Percentiles rank a stretch among this genome's conserved stretches.
These are phyloP conservation scores for Polymixis flavicincta DNA, from an alignment of 2,888 invertebrate genomes.

Conservation along the genomic window DNA sequence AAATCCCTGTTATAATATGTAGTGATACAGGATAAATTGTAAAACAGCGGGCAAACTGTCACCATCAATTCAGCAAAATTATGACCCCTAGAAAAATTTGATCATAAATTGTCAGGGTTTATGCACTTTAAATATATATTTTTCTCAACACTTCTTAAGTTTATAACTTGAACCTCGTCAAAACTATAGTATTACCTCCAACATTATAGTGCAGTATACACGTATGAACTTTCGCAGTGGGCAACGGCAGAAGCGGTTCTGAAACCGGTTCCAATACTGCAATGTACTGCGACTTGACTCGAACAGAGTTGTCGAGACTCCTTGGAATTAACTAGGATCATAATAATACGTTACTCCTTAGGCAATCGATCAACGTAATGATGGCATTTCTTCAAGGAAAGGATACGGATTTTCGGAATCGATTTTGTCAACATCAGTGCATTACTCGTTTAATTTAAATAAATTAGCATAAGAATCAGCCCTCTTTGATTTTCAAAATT, in stretches of 20 bases:
- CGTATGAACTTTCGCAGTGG: conserved; percentile 86
- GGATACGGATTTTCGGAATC: too few species aligned
- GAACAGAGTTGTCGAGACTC: conserved; percentile 73
- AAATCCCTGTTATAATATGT: too few species aligned
- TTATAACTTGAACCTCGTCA: conserved; percentile 40
- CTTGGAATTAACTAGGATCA: conserved; percentile 47
- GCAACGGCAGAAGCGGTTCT: conserved; percentile 80
- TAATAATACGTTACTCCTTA: neutral
- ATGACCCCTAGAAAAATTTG: too few species aligned
- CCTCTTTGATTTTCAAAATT: too few species aligned
- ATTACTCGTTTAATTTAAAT: too few species aligned
- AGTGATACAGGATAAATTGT: too few species aligned
- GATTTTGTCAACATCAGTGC: neutral
- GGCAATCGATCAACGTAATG: neutral
- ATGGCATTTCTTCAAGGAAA: neutral
- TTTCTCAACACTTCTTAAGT: neutral
- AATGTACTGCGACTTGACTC: conserved; percentile 63
- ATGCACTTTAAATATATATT: neutral
- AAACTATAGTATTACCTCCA: conserved; percentile 78
- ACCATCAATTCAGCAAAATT: too few species aligned
- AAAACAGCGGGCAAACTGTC: too few species aligned
- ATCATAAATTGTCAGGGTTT: neutral
- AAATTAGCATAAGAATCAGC: too few species aligned
- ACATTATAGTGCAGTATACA: conserved; percentile 79
- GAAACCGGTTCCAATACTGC: conserved; percentile 79